A percentile compares a stretch with the other conserved stretches of the same genome.
These are phyloP conservation scores for Lepidurus apus DNA, from an alignment of 1,140 invertebrate species.

Conservation along the genomic window DNA sequence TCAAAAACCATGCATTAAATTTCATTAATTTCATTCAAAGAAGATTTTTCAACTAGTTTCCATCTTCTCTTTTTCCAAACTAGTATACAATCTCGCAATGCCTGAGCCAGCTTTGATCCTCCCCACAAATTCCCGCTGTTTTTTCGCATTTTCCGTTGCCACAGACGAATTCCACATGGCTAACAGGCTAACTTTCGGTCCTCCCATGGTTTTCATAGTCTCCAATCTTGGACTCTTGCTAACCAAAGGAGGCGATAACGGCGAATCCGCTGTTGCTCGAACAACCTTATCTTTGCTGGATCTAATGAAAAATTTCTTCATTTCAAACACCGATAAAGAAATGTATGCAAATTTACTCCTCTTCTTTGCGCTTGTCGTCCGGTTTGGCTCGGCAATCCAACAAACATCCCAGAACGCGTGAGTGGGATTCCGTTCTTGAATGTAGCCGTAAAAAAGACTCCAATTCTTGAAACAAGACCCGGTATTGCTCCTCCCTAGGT, in stretches of 20 bases:
- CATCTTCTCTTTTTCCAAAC: slow-evolving; percentile 47
- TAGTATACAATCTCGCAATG: slow-evolving; percentile 70
- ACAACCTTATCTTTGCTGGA: slow-evolving; percentile 56
- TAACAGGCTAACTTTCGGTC: slow-evolving; percentile 49
- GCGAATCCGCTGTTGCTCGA: slow-evolving; percentile 71
- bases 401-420: slow-evolving; percentile 73
- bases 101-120: slow-evolving; percentile 57
- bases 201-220: slow-evolving; percentile 45
- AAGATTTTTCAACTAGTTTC: not conserved
- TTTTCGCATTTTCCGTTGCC: slow-evolving; percentile 43
- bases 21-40: not conserved
- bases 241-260: slow-evolving; percentile 64
- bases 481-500: slow-evolving; percentile 79
- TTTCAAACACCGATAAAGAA: not conserved
- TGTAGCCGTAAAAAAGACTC: slow-evolving; percentile 76
- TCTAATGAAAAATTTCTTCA: not conserved
- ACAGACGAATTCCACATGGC: slow-evolving; percentile 57
- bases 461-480: slow-evolving; percentile 60
- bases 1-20: not conserved
- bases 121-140: slow-evolving; percentile 67
- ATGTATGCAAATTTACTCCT: not conserved
- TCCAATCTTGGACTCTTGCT: slow-evolving; percentile 41
- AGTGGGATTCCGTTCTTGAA: slow-evolving; percentile 62
- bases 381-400: slow-evolving; percentile 65
- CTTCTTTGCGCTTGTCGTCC: slow-evolving; percentile 24